phyloP scores from a whole-genome alignment of 2,888 invertebrate species.

The Andrena praecox region DNA sequence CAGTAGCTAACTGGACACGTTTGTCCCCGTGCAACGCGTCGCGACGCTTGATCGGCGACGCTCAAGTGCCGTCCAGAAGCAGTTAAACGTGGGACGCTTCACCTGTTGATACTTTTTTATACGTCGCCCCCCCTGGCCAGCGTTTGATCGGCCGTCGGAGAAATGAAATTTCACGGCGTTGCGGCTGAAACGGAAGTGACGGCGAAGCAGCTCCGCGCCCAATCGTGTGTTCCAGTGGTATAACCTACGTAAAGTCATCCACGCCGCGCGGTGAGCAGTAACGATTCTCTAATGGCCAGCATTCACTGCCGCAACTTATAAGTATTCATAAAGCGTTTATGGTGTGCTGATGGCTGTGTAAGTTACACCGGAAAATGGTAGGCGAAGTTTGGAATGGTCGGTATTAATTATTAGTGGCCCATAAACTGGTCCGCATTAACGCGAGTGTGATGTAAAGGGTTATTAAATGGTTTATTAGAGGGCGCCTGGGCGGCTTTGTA shows the following conservation, averaged over 20 bases:
- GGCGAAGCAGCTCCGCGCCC: neutral
- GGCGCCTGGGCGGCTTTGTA: neutral
- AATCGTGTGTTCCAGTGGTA: too few species aligned
- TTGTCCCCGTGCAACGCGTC: slow-evolving; percentile 18
- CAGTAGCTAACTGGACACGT: slow-evolving; percentile 2
- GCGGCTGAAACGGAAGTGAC: neutral
- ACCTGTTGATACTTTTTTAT: slow-evolving; percentile 54
- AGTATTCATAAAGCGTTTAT: neutral
- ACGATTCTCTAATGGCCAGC: neutral
- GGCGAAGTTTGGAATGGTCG: neutral
- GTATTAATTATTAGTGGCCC: slow-evolving; percentile 12
- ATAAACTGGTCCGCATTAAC: neutral
- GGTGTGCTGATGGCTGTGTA: neutral
- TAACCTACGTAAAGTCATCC: neutral
- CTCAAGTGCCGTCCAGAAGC: slow-evolving; percentile 39
- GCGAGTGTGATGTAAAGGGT: neutral
- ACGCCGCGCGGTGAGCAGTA: neutral
- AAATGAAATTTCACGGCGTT: neutral
- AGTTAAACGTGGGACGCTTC: slow-evolving; percentile 41
- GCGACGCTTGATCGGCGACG: slow-evolving; percentile 36
- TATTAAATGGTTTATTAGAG: slow-evolving; percentile 4
- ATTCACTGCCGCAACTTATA: neutral
- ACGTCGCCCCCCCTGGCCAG: neutral
- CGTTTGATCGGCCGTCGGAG: neutral
- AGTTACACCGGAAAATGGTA: neutral